These are phyloP conservation scores for Pedetes capensis DNA, from an alignment of 2,113 vertebrate species.

Conservation along the genomic window DNA sequence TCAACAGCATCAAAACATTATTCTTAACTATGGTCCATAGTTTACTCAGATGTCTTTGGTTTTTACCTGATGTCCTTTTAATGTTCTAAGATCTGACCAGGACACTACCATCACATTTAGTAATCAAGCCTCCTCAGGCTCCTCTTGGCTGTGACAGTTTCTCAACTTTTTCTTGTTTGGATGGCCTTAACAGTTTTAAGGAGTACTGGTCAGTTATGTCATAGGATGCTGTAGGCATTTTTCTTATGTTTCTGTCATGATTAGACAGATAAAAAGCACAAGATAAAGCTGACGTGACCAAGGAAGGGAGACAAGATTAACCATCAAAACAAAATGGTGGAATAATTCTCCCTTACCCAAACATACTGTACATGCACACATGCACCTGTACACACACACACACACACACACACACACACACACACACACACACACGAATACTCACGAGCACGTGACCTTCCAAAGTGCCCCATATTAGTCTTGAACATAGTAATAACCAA, in stretches of 20 bases:
- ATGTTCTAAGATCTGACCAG: neutral
- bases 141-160: neutral
- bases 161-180: no score
- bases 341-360: neutral
- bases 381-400: no score
- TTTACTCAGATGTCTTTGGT: neutral
- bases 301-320: neutral
- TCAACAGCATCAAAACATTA: rapidly evolving
- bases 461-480: neutral
- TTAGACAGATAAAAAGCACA: constrained; percentile 11
- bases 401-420: neutral
- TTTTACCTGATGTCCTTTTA: neutral
- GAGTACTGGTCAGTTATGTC: neutral
- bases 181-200: neutral
- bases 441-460: neutral
- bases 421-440: no score
- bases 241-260: neutral
- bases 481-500: neutral
- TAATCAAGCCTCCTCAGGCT: neutral
- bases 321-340: neutral
- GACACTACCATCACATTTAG: neutral
- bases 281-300: neutral
- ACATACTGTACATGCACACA: neutral
- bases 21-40: neutral
- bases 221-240: neutral